Percentiles rank a stretch among this genome's conserved stretches.
phyloP scores from a whole-genome alignment of 2,113 vertebrate species.

The Apodemus speciosus region DNA sequence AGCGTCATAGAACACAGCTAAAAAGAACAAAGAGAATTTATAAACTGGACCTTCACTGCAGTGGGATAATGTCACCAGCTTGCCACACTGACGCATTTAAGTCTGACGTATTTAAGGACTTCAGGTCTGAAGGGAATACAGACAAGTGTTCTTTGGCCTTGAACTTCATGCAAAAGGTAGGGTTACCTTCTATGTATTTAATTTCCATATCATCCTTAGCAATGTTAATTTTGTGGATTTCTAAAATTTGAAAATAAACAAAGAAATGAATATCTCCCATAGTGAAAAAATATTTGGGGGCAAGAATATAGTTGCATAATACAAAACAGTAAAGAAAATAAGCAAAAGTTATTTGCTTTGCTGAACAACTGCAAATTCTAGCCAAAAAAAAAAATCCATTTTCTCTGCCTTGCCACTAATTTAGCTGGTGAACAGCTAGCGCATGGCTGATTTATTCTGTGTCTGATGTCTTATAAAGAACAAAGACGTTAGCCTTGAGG shows the following conservation, averaged over 20 bases:
- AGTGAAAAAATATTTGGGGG: not conserved
- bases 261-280: conserved; percentile 27
- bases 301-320: not conserved
- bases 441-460: conserved; percentile 66
- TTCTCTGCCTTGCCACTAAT: conserved; percentile 26
- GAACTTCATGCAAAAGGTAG: not conserved
- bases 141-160: not conserved
- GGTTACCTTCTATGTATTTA: not conserved
- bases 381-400: not conserved
- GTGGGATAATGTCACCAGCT: not conserved
- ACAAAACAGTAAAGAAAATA: not conserved
- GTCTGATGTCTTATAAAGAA: conserved; percentile 67
- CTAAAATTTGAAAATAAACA: conserved; percentile 49
- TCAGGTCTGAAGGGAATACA: not conserved
- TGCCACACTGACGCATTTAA: not conserved
- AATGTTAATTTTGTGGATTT: not conserved
- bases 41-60: not conserved
- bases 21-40: conserved; percentile 69
- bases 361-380: conserved; percentile 18
- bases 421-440: conserved; percentile 56
- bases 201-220: not conserved
- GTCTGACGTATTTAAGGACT: not conserved
- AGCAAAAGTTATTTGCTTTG: not conserved
- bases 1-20: conserved; percentile 6
- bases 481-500: conserved; percentile 66